Evolutionary conservation across 1,140 invertebrate genomes (phyloP).

Genomic region (Bradysia coprophila): DNA sequence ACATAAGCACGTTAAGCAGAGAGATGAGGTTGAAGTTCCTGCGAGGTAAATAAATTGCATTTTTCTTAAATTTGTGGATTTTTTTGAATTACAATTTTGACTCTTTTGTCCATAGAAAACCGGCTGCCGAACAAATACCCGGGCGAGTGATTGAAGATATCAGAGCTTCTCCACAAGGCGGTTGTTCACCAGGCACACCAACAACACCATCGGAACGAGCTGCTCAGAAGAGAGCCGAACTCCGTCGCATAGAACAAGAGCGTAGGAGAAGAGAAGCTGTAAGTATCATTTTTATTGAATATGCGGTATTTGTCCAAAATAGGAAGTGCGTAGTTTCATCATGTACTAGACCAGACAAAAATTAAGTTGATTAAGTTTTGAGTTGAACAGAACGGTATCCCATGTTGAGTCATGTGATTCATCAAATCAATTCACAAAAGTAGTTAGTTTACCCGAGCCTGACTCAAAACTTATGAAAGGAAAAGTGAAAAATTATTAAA

Average conservation of each 20-base stretch:
- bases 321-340: no score
- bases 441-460: no score
- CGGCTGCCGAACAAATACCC: constrained; percentile 13
- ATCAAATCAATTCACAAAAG: no score
- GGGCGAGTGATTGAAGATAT: constrained; percentile 29
- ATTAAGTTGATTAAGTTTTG: no score
- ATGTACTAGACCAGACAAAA: no score
- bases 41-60: constrained; percentile 30
- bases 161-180: constrained; percentile 26
- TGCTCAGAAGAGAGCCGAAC: constrained; percentile 55
- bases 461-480: no score
- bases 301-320: no score
- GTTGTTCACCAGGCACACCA: constrained; percentile 31
- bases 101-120: constrained; percentile 27
- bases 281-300: constrained; percentile 25
- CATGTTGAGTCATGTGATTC: no score
- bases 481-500: no score
- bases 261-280: constrained; percentile 78
- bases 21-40: constrained; percentile 49
- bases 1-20: constrained; percentile 47
- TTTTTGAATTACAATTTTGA: no score
- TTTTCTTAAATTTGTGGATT: no score
- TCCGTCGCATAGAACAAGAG: constrained; percentile 71
- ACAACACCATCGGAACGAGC: constrained; percentile 44
- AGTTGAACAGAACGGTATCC: no score